These are phyloP conservation scores for Apodemia zela DNA, from an alignment of 2,888 invertebrate species.

Conservation along the genomic window DNA sequence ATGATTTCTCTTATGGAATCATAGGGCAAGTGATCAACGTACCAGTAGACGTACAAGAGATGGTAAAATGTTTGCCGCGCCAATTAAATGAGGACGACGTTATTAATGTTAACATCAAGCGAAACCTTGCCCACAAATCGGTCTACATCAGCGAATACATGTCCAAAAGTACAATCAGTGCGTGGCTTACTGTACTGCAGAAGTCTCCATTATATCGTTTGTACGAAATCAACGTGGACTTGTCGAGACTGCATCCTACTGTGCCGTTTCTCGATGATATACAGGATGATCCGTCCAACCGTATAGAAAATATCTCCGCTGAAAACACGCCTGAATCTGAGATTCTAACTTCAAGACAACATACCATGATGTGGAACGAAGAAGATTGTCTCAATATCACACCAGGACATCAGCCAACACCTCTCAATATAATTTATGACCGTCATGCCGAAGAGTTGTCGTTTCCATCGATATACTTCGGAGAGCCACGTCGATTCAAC, in stretches of 20 bases:
- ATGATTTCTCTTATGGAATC: too few species aligned
- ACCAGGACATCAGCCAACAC: constrained; percentile 35
- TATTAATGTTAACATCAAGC: too few species aligned
- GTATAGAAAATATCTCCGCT: constrained; percentile 37
- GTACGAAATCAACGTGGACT: constrained; percentile 40
- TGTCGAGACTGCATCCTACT: constrained; percentile 35
- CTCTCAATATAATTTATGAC: constrained; percentile 45
- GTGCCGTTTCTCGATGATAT: constrained; percentile 30
- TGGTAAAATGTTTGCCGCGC: too few species aligned
- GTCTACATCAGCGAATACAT: too few species aligned
- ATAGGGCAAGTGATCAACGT: too few species aligned
- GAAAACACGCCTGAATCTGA: constrained; percentile 34
- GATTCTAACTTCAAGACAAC: constrained; percentile 35
- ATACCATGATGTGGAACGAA: constrained; percentile 40
- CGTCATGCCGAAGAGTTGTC: constrained; percentile 31
- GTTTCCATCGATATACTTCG: too few species aligned
- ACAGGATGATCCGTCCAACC: constrained; percentile 35
- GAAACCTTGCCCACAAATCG: too few species aligned
- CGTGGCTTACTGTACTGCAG: constrained; percentile 11
- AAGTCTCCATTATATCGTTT: constrained; percentile 38
- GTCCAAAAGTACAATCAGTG: too few species aligned
- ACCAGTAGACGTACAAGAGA: too few species aligned
- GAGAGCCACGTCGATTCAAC: too few species aligned
- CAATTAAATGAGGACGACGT: too few species aligned
- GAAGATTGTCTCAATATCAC: constrained; percentile 40